phyloP scores from a whole-genome alignment of 2,888 invertebrate species.

The Leucophenga montana region DNA sequence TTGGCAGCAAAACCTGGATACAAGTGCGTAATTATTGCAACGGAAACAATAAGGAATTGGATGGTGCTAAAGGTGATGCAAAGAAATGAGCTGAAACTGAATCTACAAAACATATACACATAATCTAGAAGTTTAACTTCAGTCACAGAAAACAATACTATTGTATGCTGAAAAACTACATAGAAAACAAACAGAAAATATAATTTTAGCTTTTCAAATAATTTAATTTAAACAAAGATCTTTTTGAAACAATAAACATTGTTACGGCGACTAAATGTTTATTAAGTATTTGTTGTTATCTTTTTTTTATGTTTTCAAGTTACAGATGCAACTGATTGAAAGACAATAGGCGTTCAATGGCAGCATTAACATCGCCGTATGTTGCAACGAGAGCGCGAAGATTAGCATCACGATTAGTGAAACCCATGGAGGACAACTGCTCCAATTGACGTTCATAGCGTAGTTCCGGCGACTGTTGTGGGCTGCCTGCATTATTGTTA shows the following conservation, averaged over 20 bases:
- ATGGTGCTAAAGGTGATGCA: not conserved
- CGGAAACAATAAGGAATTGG: not conserved
- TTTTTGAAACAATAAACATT: too few relatives aligned
- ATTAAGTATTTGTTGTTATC: too few relatives aligned
- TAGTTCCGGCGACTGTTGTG: constrained; percentile 87
- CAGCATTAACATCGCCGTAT: constrained; percentile 96
- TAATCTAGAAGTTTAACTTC: too few relatives aligned
- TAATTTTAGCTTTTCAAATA: too few relatives aligned
- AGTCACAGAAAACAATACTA: too few relatives aligned
- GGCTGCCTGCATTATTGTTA: constrained; percentile 72
- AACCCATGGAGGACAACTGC: constrained; percentile 95
- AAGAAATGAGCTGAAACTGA: too few relatives aligned
- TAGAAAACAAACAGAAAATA: not conserved
- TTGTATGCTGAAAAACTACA: too few relatives aligned
- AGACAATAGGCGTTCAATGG: constrained; percentile 87
- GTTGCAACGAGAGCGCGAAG: constrained; percentile 95
- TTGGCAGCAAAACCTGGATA: not conserved
- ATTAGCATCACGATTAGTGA: constrained; percentile 95
- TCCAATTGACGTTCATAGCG: constrained; percentile 93
- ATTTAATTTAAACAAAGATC: too few relatives aligned
- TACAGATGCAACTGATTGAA: too few relatives aligned
- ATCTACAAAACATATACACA: too few relatives aligned
- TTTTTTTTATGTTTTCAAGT: too few relatives aligned
- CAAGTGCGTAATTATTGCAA: constrained; percentile 5
- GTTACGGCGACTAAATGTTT: too few relatives aligned